These are phyloP conservation scores for Amiota communis DNA, from an alignment of 2,888 invertebrate species.

Conservation along the genomic window DNA sequence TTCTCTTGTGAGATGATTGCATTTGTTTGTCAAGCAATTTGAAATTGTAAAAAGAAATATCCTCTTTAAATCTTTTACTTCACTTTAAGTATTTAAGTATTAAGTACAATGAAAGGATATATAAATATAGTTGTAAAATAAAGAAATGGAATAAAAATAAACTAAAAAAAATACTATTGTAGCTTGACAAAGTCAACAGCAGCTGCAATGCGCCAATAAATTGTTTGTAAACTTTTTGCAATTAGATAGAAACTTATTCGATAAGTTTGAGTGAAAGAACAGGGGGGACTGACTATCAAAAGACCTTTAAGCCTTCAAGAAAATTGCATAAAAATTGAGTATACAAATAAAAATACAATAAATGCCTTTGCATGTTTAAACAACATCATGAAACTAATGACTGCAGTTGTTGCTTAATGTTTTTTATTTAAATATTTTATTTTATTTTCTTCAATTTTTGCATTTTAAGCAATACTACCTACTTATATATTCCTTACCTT, in stretches of 20 bases:
- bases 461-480: no score
- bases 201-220: conserved; percentile 60
- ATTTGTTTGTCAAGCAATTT: no score
- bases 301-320: background rate
- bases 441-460: conserved; percentile 30
- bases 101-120: background rate
- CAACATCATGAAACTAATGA: conserved; percentile 55
- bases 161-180: background rate
- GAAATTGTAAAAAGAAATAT: no score
- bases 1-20: no score
- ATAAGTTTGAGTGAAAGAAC: no score
- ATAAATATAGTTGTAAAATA: background rate
- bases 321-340: background rate
- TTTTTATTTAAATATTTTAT: conserved; percentile 23
- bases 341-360: conserved; percentile 46
- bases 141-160: background rate
- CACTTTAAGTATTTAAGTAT: background rate
- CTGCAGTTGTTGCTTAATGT: conserved; percentile 26
- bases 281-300: background rate
- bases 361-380: conserved; percentile 58
- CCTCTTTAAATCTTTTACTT: background rate
- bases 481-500: no score
- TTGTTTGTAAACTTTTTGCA: conserved; percentile 51
- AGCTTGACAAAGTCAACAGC: conserved; percentile 12
- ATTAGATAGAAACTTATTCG: background rate